A percentile compares a stretch with the other conserved stretches of the same genome.
Conservation (phyloP, 2,888 invertebrate genomes). For the Sicus ferrugineus region DNA sequence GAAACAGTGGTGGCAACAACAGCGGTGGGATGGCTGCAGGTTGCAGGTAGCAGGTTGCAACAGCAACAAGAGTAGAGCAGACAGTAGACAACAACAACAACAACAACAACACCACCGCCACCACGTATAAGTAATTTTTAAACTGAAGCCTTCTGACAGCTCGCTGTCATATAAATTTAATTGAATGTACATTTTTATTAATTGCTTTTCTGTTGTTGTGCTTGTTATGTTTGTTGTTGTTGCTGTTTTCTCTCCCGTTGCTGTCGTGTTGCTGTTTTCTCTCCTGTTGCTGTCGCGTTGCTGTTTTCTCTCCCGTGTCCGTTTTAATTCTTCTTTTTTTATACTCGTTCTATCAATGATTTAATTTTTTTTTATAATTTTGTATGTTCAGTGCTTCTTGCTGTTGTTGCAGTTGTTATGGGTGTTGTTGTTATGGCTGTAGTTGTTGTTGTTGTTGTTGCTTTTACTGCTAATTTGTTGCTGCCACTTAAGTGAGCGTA, state of each 20-base stretch:
- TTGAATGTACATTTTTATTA: constrained; percentile 63
- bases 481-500: constrained; percentile 53
- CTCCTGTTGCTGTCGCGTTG: too few relatives aligned
- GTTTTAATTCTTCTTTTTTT: too few relatives aligned
- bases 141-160: constrained; percentile 62
- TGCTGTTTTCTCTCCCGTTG: not conserved
- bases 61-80: not conserved
- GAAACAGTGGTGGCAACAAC: too few relatives aligned
- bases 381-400: constrained; percentile 50
- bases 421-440: too few relatives aligned
- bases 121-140: constrained; percentile 49
- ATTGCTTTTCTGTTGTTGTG: constrained; percentile 48
- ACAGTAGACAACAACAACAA: not conserved
- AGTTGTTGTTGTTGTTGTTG: constrained; percentile 57
- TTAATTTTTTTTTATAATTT: constrained; percentile 8
- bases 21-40: too few relatives aligned
- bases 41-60: too few relatives aligned
- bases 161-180: constrained; percentile 63
- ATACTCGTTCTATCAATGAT: too few relatives aligned
- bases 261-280: too few relatives aligned
- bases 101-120: not conserved
- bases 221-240: not conserved
- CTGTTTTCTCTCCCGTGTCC: too few relatives aligned
- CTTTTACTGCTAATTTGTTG: constrained; percentile 45
- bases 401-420: constrained; percentile 49